A percentile compares a stretch with the other conserved stretches of the same genome.
Conservation (phyloP, 1,140 invertebrate genomes). For the Alviniconcha marisindica region DNA sequence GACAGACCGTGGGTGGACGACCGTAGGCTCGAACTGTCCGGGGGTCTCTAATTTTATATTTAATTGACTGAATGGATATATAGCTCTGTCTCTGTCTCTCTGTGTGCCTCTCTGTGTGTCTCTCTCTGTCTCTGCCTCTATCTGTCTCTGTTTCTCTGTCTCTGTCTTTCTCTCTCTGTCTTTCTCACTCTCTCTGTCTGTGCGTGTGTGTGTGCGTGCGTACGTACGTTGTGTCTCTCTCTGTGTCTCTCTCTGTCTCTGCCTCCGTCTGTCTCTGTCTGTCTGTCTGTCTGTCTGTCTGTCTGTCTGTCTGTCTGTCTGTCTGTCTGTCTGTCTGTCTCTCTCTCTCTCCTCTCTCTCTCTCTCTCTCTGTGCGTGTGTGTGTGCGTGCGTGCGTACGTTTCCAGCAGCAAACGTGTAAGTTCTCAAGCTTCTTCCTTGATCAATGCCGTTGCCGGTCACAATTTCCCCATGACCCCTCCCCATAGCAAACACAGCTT, state of each 20-base stretch:
- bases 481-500: no score
- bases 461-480: no score
- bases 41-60: no score
- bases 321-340: neutral
- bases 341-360: neutral
- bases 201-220: neutral
- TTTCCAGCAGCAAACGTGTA: no score
- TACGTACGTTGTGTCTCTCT: neutral
- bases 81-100: neutral
- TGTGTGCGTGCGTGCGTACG: no score
- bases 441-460: no score
- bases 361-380: no score
- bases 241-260: constrained; percentile 2
- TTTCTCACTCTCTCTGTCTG: neutral
- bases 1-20: no score
- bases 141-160: neutral
- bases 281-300: neutral
- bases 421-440: no score
- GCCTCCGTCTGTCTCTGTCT: neutral
- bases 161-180: neutral
- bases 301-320: constrained; percentile 26
- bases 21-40: no score
- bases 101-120: neutral
- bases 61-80: no score
- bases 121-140: neutral